Conservation (phyloP, 1,140 invertebrate genomes). For the Rhizoglyphus robini region DNA sequence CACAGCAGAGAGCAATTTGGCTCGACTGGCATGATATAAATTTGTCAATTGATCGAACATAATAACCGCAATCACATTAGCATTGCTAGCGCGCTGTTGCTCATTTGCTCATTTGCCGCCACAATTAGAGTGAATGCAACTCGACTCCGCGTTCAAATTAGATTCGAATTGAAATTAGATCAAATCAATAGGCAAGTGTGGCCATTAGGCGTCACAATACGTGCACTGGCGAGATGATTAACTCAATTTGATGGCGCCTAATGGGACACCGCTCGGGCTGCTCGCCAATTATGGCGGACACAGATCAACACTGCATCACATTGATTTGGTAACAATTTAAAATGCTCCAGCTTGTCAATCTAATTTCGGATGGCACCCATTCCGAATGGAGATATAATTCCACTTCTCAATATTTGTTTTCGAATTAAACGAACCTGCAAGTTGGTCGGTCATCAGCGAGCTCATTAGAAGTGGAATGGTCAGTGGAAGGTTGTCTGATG, state of each 20-base stretch:
- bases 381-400: no score
- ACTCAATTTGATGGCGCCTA: constrained; percentile 1
- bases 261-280: not conserved
- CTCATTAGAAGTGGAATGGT: no score
- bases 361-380: no score
- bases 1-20: not conserved
- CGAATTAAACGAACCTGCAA: no score
- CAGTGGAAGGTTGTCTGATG: no score
- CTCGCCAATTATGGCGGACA: not conserved
- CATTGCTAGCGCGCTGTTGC: not conserved
- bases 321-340: no score
- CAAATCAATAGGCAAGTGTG: constrained; percentile 5
- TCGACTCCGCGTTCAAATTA: constrained; percentile 8
- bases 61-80: constrained; percentile 10
- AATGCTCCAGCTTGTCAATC: no score
- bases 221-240: not conserved
- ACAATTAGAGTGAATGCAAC: constrained; percentile 7
- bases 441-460: no score
- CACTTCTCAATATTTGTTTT: no score
- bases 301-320: no score
- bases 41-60: not conserved
- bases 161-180: constrained; percentile 9
- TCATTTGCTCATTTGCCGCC: not conserved
- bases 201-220: not conserved
- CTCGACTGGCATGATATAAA: not conserved